These are phyloP conservation scores for Porites cylindrica DNA, from an alignment of 92 coral and sea anemone genomes.

Conservation along the genomic window DNA sequence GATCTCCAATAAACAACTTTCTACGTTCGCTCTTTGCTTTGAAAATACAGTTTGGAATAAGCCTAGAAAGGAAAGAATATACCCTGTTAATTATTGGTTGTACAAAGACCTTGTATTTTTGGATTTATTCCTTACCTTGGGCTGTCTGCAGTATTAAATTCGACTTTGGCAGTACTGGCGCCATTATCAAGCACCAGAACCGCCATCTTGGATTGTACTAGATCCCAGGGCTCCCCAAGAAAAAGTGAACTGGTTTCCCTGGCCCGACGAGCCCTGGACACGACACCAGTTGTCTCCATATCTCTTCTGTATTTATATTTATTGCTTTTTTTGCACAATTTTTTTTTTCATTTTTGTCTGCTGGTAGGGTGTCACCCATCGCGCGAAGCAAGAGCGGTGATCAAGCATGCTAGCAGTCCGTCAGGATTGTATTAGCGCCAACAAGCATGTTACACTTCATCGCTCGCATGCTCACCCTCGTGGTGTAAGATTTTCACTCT, in stretches of 20 bases:
- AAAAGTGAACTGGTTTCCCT: background rate
- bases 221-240: slow-evolving; percentile 3
- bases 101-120: background rate
- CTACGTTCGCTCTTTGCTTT: slow-evolving; percentile 97
- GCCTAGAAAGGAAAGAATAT: slow-evolving; percentile 51
- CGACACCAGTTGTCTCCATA: too few species aligned
- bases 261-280: background rate
- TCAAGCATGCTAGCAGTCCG: too few species aligned
- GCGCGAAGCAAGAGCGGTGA: too few species aligned
- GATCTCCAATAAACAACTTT: slow-evolving; percentile 93
- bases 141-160: slow-evolving; percentile 69
- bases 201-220: slow-evolving; percentile 85
- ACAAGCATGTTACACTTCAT: too few species aligned
- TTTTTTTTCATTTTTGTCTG: too few species aligned
- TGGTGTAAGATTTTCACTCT: too few species aligned
- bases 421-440: too few species aligned
- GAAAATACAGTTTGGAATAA: slow-evolving; percentile 88
- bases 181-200: slow-evolving; percentile 92
- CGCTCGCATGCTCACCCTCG: too few species aligned
- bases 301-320: too few species aligned
- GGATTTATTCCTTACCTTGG: slow-evolving; percentile 70
- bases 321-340: too few species aligned
- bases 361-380: too few species aligned
- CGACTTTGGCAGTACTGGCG: slow-evolving; percentile 82
- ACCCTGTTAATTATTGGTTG: background rate